Conservation (phyloP, 2,113 vertebrate species). For the Syngnathus floridae region DNA sequence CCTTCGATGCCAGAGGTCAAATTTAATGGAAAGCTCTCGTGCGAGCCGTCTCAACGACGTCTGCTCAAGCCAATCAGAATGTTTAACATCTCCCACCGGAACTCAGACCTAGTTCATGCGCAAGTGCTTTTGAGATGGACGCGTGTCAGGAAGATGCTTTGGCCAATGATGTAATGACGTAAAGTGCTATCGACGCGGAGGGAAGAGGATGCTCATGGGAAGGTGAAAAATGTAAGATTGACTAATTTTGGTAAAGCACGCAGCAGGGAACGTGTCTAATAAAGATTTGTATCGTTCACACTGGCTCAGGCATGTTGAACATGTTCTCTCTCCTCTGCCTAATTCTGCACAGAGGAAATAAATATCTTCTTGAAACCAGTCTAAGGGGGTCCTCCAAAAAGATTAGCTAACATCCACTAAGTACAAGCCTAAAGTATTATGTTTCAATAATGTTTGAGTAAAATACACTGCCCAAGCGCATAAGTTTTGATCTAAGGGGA, state of each 20-base stretch:
- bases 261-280: slow-evolving; percentile 12
- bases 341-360: slow-evolving; percentile 24
- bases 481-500: slow-evolving; percentile 9
- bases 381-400: slow-evolving; percentile 25
- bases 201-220: slow-evolving; percentile 37
- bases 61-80: slow-evolving; percentile 18
- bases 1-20: slow-evolving; percentile 41
- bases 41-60: slow-evolving; percentile 32
- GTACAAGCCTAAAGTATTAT: slow-evolving; percentile 41
- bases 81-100: slow-evolving; percentile 1
- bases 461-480: slow-evolving; percentile 4
- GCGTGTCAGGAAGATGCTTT: slow-evolving; percentile 25
- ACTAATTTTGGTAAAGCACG: slow-evolving; percentile 31
- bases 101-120: slow-evolving; percentile 29
- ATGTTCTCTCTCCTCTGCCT: background rate
- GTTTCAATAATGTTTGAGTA: slow-evolving; percentile 42
- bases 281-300: slow-evolving; percentile 11
- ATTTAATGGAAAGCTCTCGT: slow-evolving; percentile 43
- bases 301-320: slow-evolving; percentile 9
- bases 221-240: slow-evolving; percentile 24
- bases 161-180: slow-evolving; percentile 37
- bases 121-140: slow-evolving; percentile 25
- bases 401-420: slow-evolving; percentile 20
- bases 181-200: slow-evolving; percentile 1
- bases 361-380: slow-evolving; percentile 27